Evolutionary conservation across 2,888 invertebrate species (phyloP), one percentile per base, ranked within the genome.

Genomic region (Spatulosminthurus flaviceps): DNA sequence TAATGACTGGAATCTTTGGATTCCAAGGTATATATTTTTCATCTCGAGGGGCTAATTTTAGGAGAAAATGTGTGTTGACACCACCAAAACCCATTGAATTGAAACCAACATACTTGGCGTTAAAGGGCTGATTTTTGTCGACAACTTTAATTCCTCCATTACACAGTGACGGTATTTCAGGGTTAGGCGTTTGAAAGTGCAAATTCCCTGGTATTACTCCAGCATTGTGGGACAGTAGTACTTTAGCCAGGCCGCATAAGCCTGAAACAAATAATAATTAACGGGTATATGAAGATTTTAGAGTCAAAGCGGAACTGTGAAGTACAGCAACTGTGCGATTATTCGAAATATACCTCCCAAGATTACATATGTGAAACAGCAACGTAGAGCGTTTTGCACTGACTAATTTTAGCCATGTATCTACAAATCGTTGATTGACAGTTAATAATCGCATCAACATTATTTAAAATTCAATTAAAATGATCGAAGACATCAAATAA

Each of bases 51-150:
- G 34, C 9, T 9, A 34, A 9, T 22, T 21, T 16, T 2, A 97
- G 90, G 84, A 97, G 90, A 0, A 95, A 89, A 88, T 97, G 97
- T 19, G 94, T 96, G 88, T 97, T 97, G 67, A 96, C 95, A 77
- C 98, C 98, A 82, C 98, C 98, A 89, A 98, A 98, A 22, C 98
- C 98, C 88, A 99, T 99, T 13, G 97, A 97, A 89, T 98, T 99
- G 41, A 99, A 89, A 26, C 93, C 97, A 75, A 95, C 92, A 80
- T 95, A 90, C n/a, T 97, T 97, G 71, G 97, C 97, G 78, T 93
- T 91, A 93, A 95, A 97, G 29, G 92, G 91, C 16, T 16, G 16
- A 22, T 80, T 77, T 71, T 80, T 24, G 24, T 13, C 41, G 16
- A 80, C 80, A 19, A 80, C 76, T 69, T 78, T 5, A 5, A 79